Conservation (phyloP, 2,888 invertebrate species). For the Neoaliturus tenellus region DNA sequence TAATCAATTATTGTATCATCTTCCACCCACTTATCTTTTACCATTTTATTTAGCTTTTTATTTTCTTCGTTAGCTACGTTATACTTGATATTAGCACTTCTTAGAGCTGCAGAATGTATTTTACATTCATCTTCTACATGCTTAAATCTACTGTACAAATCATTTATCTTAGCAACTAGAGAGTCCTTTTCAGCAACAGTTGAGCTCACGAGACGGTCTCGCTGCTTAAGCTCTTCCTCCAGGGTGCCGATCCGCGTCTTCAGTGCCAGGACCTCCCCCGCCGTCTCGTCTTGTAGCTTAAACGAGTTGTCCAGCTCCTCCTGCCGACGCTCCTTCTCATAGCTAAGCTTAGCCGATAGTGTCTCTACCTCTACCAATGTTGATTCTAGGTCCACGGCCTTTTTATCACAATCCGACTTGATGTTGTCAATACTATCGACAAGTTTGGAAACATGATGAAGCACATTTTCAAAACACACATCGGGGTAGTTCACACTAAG, state of each 20-base stretch:
- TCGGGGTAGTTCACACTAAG: conserved; percentile 3
- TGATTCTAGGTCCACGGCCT: neutral
- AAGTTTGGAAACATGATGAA: conserved; percentile 20
- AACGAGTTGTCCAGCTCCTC: conserved; percentile 3
- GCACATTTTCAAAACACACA: neutral
- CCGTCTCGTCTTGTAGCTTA: neutral
- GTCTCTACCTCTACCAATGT: neutral
- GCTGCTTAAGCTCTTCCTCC: neutral
- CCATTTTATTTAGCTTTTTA: neutral
- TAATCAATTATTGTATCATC: neutral
- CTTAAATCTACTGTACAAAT: conserved; percentile 9
- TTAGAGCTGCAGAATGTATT: neutral
- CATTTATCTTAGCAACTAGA: neutral
- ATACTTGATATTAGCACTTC: neutral
- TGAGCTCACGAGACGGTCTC: conserved; percentile 15
- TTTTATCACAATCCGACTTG: neutral
- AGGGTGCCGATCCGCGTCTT: neutral
- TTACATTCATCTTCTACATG: neutral
- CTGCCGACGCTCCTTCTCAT: neutral
- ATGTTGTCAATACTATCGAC: neutral
- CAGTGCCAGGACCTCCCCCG: neutral
- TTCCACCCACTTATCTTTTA: conserved; percentile 9
- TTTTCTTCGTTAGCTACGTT: neutral
- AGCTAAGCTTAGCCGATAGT: conserved; percentile 1
- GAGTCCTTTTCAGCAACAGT: conserved; percentile 6